phyloP scores from a whole-genome alignment of 1,140 invertebrate species.

The Drosophila equinoxialis region DNA sequence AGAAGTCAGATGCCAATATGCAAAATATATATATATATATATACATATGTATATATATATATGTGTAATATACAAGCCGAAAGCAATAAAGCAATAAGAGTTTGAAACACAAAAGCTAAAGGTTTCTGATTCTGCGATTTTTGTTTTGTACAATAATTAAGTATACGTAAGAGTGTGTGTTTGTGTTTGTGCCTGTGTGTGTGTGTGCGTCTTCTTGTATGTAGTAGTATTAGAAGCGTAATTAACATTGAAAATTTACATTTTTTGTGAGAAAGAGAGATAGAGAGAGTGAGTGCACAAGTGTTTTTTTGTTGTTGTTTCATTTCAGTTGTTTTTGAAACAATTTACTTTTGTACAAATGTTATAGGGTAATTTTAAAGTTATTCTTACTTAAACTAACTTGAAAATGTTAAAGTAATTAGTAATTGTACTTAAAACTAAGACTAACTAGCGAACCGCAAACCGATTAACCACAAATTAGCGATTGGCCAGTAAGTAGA shows the following conservation, averaged over 20 bases:
- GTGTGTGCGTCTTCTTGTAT: not conserved
- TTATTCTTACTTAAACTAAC: not conserved
- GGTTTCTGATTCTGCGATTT: not conserved
- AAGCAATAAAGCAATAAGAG: conserved; percentile 51
- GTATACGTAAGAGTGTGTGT: no score
- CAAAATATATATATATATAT: conserved; percentile 50
- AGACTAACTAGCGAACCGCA: not conserved
- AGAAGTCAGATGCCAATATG: conserved; percentile 57
- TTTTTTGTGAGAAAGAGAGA: not conserved
- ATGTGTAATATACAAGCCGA: conserved; percentile 31
- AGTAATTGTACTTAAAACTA: not conserved
- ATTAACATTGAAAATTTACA: conserved; percentile 2
- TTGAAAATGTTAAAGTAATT: not conserved
- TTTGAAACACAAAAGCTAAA: conserved; percentile 10
- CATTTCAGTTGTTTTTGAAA: not conserved
- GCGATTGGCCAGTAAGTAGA: no score
- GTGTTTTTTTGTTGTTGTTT: not conserved
- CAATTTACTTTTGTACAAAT: conserved; percentile 4
- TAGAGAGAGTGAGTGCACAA: not conserved
- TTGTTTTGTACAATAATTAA: not conserved
- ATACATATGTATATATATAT: no score
- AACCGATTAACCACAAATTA: no score
- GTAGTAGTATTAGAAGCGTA: not conserved
- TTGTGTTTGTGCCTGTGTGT: not conserved
- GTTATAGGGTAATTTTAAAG: not conserved